These are phyloP conservation scores for Heteromormyrus szaboi DNA, from an alignment of 2,797 vertebrate species.

Conservation along the genomic window DNA sequence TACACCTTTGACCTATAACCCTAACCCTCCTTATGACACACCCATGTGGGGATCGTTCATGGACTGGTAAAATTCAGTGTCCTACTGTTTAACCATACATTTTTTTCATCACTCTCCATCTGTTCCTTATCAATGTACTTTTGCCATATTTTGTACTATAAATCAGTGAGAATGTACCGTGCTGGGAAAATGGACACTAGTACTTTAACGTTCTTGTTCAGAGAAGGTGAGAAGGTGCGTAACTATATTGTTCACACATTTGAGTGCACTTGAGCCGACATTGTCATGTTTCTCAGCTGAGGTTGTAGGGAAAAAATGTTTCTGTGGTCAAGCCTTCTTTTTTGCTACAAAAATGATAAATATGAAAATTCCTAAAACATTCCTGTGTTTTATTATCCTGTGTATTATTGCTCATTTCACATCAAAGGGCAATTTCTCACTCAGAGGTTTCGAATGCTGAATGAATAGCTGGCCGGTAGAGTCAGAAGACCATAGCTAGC, in stretches of 20 bases:
- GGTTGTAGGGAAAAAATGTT: conserved; percentile 65
- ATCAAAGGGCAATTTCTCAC: not conserved
- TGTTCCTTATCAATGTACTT: conserved; percentile 58
- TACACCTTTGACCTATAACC: not conserved
- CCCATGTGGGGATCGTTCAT: not conserved
- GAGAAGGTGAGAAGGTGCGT: conserved; percentile 63
- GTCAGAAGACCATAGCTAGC: not conserved
- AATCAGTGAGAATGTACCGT: conserved; percentile 60
- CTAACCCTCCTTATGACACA: not conserved
- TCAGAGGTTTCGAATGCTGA: not conserved
- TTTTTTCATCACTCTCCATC: conserved; percentile 27
- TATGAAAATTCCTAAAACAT: conserved; percentile 57
- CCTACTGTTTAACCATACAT: conserved; percentile 5
- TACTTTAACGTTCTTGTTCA: conserved; percentile 61
- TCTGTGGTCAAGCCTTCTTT: conserved; percentile 71
- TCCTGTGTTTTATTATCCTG: conserved; percentile 32
- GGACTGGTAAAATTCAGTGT: conserved; percentile 41
- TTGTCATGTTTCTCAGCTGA: conserved; percentile 72
- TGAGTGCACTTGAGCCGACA: conserved; percentile 59
- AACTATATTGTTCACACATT: conserved; percentile 69
- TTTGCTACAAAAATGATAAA: conserved; percentile 73
- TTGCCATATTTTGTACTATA: conserved; percentile 64
- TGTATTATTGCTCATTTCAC: not conserved
- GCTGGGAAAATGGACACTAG: conserved; percentile 53
- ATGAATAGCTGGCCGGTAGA: not conserved